These are phyloP conservation scores for Urocyon cinereoargenteus DNA, from an alignment of 2,797 vertebrate species.

Conservation along the genomic window DNA sequence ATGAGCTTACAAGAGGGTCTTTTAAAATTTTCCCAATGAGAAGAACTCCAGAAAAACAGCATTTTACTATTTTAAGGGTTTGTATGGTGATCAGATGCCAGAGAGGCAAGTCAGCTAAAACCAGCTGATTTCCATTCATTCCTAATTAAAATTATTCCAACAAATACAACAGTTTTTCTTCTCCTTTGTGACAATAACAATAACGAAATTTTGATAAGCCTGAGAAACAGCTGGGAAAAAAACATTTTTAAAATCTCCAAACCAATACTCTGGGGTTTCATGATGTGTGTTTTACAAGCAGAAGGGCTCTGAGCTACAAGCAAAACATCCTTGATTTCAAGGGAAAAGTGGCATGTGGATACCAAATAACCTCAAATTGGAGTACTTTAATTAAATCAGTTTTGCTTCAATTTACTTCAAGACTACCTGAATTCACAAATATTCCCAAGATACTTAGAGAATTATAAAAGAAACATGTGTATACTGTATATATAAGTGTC, in stretches of 20 bases:
- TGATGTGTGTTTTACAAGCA: background rate
- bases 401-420: background rate
- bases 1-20: constrained; percentile 12
- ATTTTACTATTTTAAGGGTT: constrained; percentile 11
- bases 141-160: constrained; percentile 17
- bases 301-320: background rate
- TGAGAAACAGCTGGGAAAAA: background rate
- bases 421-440: constrained; percentile 29
- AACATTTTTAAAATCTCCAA: background rate
- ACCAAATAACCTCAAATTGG: background rate
- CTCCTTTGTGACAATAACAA: background rate
- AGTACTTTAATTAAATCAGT: background rate
- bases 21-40: background rate
- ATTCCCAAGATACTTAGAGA: background rate
- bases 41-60: background rate
- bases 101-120: background rate
- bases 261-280: background rate
- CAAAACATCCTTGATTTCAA: background rate
- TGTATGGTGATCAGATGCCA: background rate
- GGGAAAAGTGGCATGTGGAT: background rate
- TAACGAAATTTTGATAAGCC: background rate
- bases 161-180: background rate
- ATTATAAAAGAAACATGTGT: background rate
- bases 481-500: background rate
- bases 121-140: background rate